These are phyloP conservation scores for Callipepla californica DNA, from an alignment of 2,113 vertebrate species.

Conservation along the genomic window DNA sequence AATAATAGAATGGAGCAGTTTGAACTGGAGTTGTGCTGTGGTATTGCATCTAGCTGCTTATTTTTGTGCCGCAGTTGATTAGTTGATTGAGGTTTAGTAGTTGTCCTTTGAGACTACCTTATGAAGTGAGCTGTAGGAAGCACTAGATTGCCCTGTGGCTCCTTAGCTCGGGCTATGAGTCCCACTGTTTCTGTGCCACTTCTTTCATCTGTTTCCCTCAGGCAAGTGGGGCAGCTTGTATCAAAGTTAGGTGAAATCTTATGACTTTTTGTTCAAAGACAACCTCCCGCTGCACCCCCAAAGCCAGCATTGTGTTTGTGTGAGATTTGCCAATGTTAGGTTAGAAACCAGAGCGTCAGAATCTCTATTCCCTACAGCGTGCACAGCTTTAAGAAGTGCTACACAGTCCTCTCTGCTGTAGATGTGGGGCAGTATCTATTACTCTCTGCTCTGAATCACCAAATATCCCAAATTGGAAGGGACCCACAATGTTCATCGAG, in stretches of 20 bases:
- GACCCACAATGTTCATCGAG: too few species aligned
- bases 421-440: neutral
- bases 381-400: fast-evolving
- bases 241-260: neutral
- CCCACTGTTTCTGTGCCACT: neutral
- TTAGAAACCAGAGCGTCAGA: fast-evolving
- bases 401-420: fast-evolving
- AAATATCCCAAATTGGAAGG: too few species aligned
- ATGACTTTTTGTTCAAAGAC: neutral
- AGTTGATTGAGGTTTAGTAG: neutral
- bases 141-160: neutral
- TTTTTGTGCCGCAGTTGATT: neutral
- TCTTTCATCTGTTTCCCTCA: neutral
- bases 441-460: neutral
- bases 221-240: fast-evolving
- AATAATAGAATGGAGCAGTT: neutral
- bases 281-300: fast-evolving
- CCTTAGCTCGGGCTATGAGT: neutral
- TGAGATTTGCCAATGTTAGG: neutral
- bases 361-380: fast-evolving
- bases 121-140: neutral
- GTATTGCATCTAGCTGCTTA: neutral
- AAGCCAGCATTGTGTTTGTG: fast-evolving
- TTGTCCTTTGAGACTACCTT: fast-evolving
- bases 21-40: neutral